Base-by-base conservation (phyloP, 2,888 invertebrate species). In the Rhagophthalmus giganteus region DNA sequence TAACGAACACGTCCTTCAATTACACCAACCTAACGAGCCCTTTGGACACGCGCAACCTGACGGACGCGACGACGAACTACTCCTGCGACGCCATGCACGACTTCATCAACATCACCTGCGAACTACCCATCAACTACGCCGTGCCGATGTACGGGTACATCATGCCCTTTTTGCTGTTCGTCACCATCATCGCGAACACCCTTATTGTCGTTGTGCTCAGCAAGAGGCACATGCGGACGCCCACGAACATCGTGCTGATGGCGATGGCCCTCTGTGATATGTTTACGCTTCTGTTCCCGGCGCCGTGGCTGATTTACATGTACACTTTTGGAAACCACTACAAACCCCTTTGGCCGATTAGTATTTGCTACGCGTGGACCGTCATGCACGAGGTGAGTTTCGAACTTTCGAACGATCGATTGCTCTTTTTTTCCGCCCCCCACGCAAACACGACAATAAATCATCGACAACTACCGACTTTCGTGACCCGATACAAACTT, bases 261-360 rank as follows among this genome's bases (percentile, higher is more conserved):
- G 90, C 90, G n/a, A 96, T 96, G 94, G 95, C 96, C 0, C 80
- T 96, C 2, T 92, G 93, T 62, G 96, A 96, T 76, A 89, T 94
- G 86, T 85, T 94, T 72, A 96, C 95, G 0, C 86, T 94, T 67
- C 80, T 93, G 40, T 88, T 93, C 68, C 93, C 94, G 0, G 87
- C 93, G 0, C 94, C 94, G 0, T 93, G 92, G 84, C 84, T 94
- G 34, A 85, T 94, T 74, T 92, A 94, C 71, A 90, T 93, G 86
- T 94, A 91, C 77, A 90, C 93, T 1, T 85, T 93, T 61, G 90
- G 90, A 14, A 88, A 92, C 74, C 90, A 92, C 70, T 85, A 87
- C 74, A 89, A 90, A 67, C 89, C 87, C 4, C 75, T 88, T 64
- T 86, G 82, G 68, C 91, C 87, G 2, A 81, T 84, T 3, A 79